phyloP scores from a whole-genome alignment of 1,140 invertebrate genomes.

The Atta cephalotes region DNA sequence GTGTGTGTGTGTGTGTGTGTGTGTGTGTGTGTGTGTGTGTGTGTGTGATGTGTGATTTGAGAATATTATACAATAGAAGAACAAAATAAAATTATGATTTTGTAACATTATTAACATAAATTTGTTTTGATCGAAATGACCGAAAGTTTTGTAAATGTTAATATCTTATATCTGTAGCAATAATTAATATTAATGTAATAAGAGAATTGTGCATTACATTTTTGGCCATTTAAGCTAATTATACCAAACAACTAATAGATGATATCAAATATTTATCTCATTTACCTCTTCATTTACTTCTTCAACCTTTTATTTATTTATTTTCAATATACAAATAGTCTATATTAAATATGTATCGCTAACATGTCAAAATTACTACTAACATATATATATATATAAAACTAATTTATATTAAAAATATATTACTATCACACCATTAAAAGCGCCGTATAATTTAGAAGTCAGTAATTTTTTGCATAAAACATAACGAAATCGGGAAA shows the following conservation, averaged over 20 bases:
- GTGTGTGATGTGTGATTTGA: neutral
- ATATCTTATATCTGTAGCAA: neutral
- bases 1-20: no score
- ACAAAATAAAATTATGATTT: neutral
- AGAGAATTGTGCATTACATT: no score
- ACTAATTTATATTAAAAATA: conserved; percentile 24
- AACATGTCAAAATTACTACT: no score
- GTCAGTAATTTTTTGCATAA: neutral
- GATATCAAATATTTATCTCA: no score
- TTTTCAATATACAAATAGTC: no score
- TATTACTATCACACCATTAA: neutral
- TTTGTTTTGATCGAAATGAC: neutral
- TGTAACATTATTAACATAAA: neutral
- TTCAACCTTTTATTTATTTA: no score
- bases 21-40: no score
- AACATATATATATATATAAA: no score
- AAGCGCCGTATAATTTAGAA: neutral
- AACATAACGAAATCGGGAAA: neutral
- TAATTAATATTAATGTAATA: neutral
- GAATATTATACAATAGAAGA: neutral
- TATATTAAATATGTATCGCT: no score
- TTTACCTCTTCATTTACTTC: no score
- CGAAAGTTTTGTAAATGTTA: neutral
- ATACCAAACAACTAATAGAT: no score
- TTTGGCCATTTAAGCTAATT: no score